Evolutionary conservation across 2,888 invertebrate genomes (phyloP).

Genomic region (Microplitis manilae): DNA sequence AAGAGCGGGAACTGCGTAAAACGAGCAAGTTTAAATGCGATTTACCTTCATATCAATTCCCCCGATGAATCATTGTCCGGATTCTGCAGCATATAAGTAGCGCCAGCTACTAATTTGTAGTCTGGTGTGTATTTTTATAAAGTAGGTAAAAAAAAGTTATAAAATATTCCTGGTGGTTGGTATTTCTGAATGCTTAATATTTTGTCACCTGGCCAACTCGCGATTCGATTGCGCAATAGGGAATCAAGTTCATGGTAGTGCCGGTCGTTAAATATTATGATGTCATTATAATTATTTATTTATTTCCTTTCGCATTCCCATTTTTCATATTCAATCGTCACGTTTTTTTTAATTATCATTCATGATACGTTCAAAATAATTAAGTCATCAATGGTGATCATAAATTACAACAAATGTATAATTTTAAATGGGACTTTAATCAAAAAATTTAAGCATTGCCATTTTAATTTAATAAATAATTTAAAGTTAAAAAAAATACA

Average conservation of each 20-base stretch:
- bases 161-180: slow-evolving; percentile 9
- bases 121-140: slow-evolving; percentile 34
- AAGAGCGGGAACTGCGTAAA: neutral
- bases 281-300: slow-evolving; percentile 49
- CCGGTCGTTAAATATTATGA: slow-evolving; percentile 44
- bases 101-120: neutral
- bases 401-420: neutral
- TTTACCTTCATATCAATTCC: no score
- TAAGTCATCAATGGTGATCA: neutral
- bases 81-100: no score
- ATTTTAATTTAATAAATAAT: neutral
- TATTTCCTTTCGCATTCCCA: slow-evolving; percentile 32
- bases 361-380: neutral
- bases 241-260: slow-evolving; percentile 56
- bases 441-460: neutral
- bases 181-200: slow-evolving; percentile 13
- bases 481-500: neutral
- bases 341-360: slow-evolving; percentile 2
- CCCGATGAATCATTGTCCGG: no score
- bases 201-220: slow-evolving; percentile 24
- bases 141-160: slow-evolving; percentile 22
- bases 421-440: no score
- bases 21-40: neutral
- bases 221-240: slow-evolving; percentile 31
- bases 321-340: neutral